A percentile compares a stretch with the other conserved stretches of the same genome.
Conservation (phyloP, 2,797 vertebrate genomes). For the Clarias laeviceps region DNA sequence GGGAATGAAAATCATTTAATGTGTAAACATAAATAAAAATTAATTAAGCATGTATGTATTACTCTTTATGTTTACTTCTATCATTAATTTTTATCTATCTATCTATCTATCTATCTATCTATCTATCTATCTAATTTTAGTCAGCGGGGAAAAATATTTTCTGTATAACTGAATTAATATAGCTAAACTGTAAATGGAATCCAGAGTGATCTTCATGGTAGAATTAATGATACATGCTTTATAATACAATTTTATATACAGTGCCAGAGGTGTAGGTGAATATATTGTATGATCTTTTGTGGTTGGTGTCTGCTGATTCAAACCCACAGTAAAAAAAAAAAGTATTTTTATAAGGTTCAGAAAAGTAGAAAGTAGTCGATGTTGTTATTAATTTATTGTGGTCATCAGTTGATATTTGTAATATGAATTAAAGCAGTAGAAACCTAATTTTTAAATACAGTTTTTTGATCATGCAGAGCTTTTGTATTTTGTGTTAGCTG, state of each 20-base stretch:
- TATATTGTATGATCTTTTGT: not conserved
- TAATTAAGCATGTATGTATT: not conserved
- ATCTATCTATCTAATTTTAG: slow-evolving; percentile 23
- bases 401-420: not conserved
- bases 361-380: not conserved
- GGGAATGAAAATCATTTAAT: not conserved
- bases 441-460: not conserved
- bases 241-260: not conserved
- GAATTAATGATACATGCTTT: not conserved
- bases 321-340: not conserved
- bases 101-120: not conserved
- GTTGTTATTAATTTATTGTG: not conserved
- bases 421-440: not conserved
- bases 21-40: not conserved
- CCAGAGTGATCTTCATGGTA: not conserved
- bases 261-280: not conserved
- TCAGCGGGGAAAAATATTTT: slow-evolving; percentile 51
- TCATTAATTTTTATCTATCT: not conserved
- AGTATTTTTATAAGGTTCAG: not conserved
- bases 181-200: slow-evolving; percentile 10
- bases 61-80: not conserved
- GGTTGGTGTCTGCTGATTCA: not conserved
- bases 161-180: slow-evolving; percentile 49
- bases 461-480: not conserved
- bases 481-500: not conserved